Base-by-base conservation (phyloP, 1,140 invertebrate species). In the Camponotus pennsylvanicus region DNA sequence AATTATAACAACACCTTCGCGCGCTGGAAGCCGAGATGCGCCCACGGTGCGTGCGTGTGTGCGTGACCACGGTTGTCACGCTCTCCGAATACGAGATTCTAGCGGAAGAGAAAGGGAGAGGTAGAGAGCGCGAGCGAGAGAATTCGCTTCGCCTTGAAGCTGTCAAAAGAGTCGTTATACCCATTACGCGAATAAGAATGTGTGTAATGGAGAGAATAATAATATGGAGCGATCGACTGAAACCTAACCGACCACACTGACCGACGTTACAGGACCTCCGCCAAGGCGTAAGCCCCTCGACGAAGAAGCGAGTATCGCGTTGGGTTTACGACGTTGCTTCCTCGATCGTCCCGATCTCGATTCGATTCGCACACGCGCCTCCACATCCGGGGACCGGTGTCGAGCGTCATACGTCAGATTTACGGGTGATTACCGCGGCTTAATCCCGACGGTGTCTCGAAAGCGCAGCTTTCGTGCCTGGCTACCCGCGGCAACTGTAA, bases 1-100 rank as follows among this genome's bases (percentile, higher is more conserved):
- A 93, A 93, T 93, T 93, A 93, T 93, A 93, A 93, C 92, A 93
- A 93, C 93, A 93, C 92, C 93, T 93, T 91, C 88, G 87, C 89
- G 83, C 86, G 89, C 52, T 89, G 77, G 77, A 75, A 89, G 86
- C 75, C 64, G 63, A 90, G 88, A 85, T 89, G 87, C 91, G 89
- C 90, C 90, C 90, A 92, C 91, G 45, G 88, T 71, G 49, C 59
- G 57, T 13, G n/a, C n/a, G 27, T 37, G 70, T 71, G 13, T 79
- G n/a, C n/a, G 21, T 78, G 21, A 15, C 11, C 6, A 27, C 34
- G 49, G 21, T 49, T 40, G 7, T 55, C 77, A 32, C 52, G 8
- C 18, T 52, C 37, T 42, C 7, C 40, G 27, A 73, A 83, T 63
- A 34, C 18, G 13, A 61, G 13, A 61, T 40, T 52, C 57, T 37